Evolutionary conservation across 2,113 vertebrate species (phyloP).

Genomic region (Trichomycterus rosablanca): DNA sequence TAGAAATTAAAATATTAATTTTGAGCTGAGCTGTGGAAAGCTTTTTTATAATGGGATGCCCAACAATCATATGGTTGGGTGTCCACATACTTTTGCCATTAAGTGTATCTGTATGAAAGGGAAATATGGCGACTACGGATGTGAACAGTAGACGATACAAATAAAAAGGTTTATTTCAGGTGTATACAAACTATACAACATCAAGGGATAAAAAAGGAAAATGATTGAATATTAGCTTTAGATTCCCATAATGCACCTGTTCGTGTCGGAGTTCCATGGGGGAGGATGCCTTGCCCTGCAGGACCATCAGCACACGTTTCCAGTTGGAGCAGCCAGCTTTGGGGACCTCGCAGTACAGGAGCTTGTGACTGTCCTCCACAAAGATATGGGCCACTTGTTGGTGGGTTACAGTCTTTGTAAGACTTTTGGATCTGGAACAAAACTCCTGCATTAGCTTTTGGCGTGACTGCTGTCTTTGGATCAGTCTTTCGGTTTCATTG

Average conservation of each 20-base stretch:
- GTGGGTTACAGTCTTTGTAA: slow-evolving; percentile 71
- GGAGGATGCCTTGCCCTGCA: slow-evolving; percentile 79
- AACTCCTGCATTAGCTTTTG: slow-evolving; percentile 77
- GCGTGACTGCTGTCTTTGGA: slow-evolving; percentile 68
- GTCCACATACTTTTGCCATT: too few species aligned
- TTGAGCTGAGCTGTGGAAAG: too few species aligned
- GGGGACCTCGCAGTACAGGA: slow-evolving; percentile 95
- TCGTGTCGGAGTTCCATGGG: slow-evolving; percentile 78
- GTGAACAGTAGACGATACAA: too few species aligned
- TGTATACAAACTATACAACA: too few species aligned
- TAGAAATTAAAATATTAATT: too few species aligned
- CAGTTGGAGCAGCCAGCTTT: slow-evolving; percentile 96
- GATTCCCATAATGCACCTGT: slow-evolving; percentile 76
- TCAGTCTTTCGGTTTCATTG: slow-evolving; percentile 59
- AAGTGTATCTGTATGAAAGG: too few species aligned
- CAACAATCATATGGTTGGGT: too few species aligned
- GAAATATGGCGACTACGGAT: too few species aligned
- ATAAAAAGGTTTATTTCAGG: too few species aligned
- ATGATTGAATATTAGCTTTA: not conserved
- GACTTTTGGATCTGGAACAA: slow-evolving; percentile 83
- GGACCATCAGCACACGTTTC: slow-evolving; percentile 93
- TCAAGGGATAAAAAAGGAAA: too few species aligned
- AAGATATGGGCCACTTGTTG: slow-evolving; percentile 84
- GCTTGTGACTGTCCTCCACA: slow-evolving; percentile 86
- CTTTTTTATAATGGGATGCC: too few species aligned